Evolutionary conservation across 2,113 vertebrate genomes (phyloP).

Genomic region (Candoia aspera): DNA sequence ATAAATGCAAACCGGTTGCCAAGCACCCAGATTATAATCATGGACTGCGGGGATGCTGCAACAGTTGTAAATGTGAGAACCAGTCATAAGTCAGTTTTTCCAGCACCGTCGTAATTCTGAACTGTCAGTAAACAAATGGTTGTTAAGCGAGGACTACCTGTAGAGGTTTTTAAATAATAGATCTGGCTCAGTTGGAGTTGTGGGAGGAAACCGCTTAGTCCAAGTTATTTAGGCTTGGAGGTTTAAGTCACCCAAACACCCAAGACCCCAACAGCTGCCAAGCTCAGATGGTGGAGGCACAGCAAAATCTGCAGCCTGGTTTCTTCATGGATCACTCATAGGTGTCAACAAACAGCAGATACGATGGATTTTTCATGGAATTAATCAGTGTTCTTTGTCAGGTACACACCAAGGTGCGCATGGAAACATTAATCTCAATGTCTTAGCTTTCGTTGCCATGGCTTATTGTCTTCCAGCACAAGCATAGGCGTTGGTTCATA

Average conservation of each 20-base stretch:
- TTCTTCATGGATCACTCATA: background rate
- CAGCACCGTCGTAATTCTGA: no score
- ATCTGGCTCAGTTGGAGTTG: background rate
- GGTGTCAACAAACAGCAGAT: background rate
- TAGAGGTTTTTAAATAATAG: background rate
- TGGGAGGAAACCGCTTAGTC: background rate
- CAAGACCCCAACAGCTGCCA: no score
- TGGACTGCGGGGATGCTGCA: no score
- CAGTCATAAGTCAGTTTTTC: no score
- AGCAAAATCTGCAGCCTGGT: no score
- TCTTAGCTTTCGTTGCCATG: background rate
- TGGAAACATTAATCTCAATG: background rate
- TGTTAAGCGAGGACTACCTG: no score
- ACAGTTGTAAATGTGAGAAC: no score
- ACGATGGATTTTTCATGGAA: background rate
- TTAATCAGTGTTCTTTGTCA: background rate
- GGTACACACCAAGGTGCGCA: fast-evolving
- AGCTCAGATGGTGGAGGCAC: no score
- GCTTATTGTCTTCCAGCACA: background rate
- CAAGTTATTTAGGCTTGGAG: background rate
- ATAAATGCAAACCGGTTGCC: no score
- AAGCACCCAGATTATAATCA: no score
- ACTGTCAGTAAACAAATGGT: no score
- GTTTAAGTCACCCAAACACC: background rate
- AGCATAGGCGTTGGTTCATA: background rate